Conservation (phyloP, 2,113 vertebrate species). For the Cnemophilus loriae region DNA sequence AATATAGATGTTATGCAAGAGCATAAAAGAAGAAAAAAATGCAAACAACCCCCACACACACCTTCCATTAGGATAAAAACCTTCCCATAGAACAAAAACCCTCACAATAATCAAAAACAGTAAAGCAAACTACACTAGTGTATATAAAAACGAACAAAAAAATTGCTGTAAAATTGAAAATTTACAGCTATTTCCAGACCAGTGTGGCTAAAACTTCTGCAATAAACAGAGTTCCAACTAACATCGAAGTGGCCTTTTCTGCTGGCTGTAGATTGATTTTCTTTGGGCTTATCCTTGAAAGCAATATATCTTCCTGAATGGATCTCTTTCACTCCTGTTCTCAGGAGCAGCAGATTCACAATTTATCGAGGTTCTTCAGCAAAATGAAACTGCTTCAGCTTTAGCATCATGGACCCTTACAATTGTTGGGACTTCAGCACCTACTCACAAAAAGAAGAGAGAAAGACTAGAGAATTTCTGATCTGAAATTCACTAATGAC, state of each 20-base stretch:
- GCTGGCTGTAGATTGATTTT: neutral
- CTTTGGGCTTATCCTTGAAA: neutral
- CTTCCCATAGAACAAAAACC: neutral
- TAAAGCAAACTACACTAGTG: neutral
- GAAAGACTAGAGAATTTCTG: neutral
- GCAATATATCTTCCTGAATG: neutral
- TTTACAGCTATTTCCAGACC: neutral
- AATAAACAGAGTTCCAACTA: neutral
- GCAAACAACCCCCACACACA: neutral
- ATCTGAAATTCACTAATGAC: neutral
- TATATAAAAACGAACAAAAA: neutral
- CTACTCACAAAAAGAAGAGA: neutral
- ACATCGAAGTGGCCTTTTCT: neutral
- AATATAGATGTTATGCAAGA: neutral
- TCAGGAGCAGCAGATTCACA: neutral
- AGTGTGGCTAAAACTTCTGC: neutral
- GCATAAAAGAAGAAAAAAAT: neutral
- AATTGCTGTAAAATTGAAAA: neutral
- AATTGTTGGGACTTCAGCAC: neutral
- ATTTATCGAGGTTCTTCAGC: neutral
- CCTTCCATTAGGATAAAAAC: neutral
- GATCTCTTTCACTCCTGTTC: neutral
- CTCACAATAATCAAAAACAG: neutral
- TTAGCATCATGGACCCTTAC: neutral
- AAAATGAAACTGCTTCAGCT: neutral